Base-by-base conservation (phyloP, 2,113 vertebrate genomes). In the Calonectris borealis region DNA sequence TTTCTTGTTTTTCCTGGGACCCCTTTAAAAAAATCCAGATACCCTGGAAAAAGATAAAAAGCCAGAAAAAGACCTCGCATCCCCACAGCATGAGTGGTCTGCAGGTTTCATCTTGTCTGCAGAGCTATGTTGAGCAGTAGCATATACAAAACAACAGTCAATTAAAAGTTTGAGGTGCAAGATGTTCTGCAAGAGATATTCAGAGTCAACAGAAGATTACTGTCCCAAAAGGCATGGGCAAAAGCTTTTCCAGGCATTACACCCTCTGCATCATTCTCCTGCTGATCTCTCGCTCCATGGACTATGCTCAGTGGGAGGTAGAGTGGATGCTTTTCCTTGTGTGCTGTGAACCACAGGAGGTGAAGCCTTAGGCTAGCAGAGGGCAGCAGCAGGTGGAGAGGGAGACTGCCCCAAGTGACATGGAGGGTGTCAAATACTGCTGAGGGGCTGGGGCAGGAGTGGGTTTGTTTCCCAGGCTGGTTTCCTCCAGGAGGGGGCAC, bases 401-500 rank as follows among this genome's bases (percentile, higher is more conserved):
- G 49, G 40, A 12, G 26, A 10, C n/a, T 40, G 71, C 10, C 16
- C 31, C 7, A 36, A 51, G 70, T 49, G 64, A 27, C 16, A 6
- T 16, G 36, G 36, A 86, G 32, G 17, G 40, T 57, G 88, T 88
- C 51, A 32, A 6, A 46, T 17, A 4, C 27, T 44, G 38, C 17
- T 15, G 9, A 20, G 31, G 31, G 38, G 60, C 44, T 90, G 93
- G 94, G 94, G 86, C 81, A 93, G 81, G 84, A 77, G 66, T 69
- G 64, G 48, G 42, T 60, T 86, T 61, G 38, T 46, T 49, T 96
- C 85, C 77, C 61, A 32, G 77, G 42, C 62, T 79, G 55, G 36
- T 32, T 93, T 83, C 64, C 21, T 90, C 96, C 97, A 95, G 96
- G 90, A 97, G 97, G 68, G 96, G 96, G 96, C 96, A 93, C 97